Evolutionary conservation across 2,113 vertebrate species (phyloP).

Genomic region (Progne subis): DNA sequence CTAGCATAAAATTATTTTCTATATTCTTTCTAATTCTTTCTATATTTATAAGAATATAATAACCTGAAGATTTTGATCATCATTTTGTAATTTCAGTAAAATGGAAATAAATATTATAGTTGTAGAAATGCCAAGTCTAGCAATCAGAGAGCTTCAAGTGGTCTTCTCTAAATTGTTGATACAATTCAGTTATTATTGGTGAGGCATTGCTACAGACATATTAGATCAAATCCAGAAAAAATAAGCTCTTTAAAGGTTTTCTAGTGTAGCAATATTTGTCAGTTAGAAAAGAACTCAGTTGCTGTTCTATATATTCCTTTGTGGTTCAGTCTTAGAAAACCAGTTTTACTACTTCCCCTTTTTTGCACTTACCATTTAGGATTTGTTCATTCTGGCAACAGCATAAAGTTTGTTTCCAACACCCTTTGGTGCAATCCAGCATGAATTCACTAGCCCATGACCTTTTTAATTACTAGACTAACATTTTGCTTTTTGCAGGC

Average conservation of each 20-base stretch:
- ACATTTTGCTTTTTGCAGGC: background rate
- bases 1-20: background rate
- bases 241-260: background rate
- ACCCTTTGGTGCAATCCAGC: background rate
- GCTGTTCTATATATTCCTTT: background rate
- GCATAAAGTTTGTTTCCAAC: background rate
- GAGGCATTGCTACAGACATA: background rate
- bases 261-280: background rate
- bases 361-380: background rate
- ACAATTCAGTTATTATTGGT: background rate
- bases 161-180: background rate
- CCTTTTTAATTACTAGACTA: background rate
- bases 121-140: background rate
- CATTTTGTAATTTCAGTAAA: background rate
- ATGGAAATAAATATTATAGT: background rate
- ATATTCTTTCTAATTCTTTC: background rate
- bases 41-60: background rate
- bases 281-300: background rate
- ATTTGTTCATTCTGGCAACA: background rate
- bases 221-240: background rate
- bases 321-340: background rate
- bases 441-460: background rate
- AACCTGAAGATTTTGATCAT: background rate
- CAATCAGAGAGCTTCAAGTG: background rate
- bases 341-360: background rate